These are phyloP conservation scores for Sinhomidia bicolor DNA, from an alignment of 2,888 invertebrate genomes.

Conservation along the genomic window DNA sequence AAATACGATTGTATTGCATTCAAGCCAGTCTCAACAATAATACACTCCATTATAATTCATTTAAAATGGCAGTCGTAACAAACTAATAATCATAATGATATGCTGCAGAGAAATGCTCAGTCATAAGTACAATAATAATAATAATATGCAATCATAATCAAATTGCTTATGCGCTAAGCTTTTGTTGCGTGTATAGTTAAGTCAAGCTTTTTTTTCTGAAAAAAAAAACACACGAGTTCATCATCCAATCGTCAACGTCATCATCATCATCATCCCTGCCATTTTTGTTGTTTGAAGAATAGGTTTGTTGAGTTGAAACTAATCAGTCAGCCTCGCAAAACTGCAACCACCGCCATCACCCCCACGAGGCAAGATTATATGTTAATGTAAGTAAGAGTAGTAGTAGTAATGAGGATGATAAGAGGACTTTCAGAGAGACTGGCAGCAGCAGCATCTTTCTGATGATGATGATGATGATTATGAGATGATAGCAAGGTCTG, in stretches of 20 bases:
- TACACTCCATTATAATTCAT: neutral
- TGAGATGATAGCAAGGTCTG: neutral
- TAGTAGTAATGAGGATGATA: neutral
- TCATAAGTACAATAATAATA: neutral
- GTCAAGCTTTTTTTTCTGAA: neutral
- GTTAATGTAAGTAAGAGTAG: neutral
- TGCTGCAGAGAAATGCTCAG: neutral
- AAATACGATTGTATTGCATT: too few relatives aligned
- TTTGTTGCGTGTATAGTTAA: too few relatives aligned
- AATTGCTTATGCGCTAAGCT: too few relatives aligned
- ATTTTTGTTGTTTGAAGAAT: neutral
- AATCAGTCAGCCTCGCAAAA: too few relatives aligned
- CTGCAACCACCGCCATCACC: too few relatives aligned
- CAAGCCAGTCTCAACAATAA: too few relatives aligned
- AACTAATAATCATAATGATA: neutral
- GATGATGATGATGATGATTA: neutral
- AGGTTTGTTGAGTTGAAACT: neutral
- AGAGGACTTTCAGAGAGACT: neutral
- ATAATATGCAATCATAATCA: neutral
- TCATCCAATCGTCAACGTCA: neutral
- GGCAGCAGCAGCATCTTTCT: neutral
- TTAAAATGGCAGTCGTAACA: neutral
- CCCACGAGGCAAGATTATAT: conserved; percentile 3
- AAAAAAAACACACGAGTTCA: neutral
- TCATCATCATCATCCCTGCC: neutral